phyloP scores from a whole-genome alignment of 2,113 vertebrate genomes.

The Sebastes schlegelii region DNA sequence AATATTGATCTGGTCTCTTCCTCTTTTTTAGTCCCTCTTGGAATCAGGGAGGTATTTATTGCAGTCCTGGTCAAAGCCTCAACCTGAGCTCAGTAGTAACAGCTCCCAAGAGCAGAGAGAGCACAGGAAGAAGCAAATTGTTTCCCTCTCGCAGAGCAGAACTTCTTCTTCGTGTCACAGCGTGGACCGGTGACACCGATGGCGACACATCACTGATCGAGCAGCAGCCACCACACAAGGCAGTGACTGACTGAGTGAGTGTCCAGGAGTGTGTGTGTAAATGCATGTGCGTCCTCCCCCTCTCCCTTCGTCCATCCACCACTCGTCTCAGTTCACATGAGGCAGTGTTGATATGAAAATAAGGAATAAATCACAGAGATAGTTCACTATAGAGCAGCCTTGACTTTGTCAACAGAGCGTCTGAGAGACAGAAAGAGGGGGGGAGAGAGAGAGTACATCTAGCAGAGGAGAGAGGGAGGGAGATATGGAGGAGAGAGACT shows the following conservation, averaged over 20 bases:
- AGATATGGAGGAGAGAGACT: constrained; percentile 57
- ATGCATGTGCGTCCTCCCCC: constrained; percentile 33
- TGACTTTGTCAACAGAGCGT: constrained; percentile 78
- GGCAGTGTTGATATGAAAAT: constrained; percentile 72
- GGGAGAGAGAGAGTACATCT: constrained; percentile 46
- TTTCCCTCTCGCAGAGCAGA: constrained; percentile 36
- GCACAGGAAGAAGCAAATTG: constrained; percentile 32
- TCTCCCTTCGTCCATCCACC: constrained; percentile 47
- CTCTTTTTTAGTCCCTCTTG: constrained; percentile 32
- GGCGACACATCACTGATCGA: constrained; percentile 69
- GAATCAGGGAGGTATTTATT: constrained; percentile 62
- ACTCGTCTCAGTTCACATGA: constrained; percentile 64
- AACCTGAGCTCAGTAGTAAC: constrained; percentile 34
- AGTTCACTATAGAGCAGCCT: constrained; percentile 80
- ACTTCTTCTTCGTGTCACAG: constrained; percentile 75
- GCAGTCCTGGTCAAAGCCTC: constrained; percentile 70
- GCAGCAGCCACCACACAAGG: constrained; percentile 51
- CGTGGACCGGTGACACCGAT: constrained; percentile 74
- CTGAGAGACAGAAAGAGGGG: constrained; percentile 56
- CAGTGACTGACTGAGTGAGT: constrained; percentile 44
- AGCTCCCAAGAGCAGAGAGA: constrained; percentile 26
- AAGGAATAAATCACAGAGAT: constrained; percentile 82
- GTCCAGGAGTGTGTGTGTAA: constrained; percentile 48
- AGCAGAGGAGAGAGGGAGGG: constrained; percentile 58
- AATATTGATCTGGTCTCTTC: constrained; percentile 57